Percentiles rank a stretch among this genome's conserved stretches.
Evolutionary conservation across 2,888 invertebrate genomes (phyloP).

Genomic region (Sturmia bella): DNA sequence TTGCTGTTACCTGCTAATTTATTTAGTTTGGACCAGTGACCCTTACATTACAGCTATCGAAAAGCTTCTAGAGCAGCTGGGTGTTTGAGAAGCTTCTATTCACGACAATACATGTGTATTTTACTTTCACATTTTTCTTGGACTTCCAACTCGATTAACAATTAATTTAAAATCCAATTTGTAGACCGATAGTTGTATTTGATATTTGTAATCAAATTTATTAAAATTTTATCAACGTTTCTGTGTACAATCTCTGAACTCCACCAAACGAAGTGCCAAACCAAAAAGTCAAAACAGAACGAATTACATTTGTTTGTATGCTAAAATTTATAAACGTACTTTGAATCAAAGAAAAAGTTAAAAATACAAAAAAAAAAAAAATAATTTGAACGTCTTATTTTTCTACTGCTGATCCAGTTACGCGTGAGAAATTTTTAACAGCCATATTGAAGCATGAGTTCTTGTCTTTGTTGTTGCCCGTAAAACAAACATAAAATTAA

Average conservation of each 20-base stretch:
- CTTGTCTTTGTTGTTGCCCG: background rate
- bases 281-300: slow-evolving; percentile 6
- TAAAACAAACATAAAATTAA: slow-evolving; percentile 45
- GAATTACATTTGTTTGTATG: background rate
- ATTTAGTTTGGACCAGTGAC: too few species aligned
- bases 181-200: slow-evolving; percentile 58
- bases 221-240: slow-evolving; percentile 79
- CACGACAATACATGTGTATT: background rate
- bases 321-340: slow-evolving; percentile 37
- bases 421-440: slow-evolving; percentile 78
- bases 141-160: slow-evolving; percentile 5
- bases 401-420: slow-evolving; percentile 76
- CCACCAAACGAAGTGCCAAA: slow-evolving; percentile 49
- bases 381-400: slow-evolving; percentile 49
- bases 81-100: too few species aligned
- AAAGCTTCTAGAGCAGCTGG: too few species aligned
- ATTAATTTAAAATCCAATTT: slow-evolving; percentile 61
- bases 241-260: slow-evolving; percentile 55
- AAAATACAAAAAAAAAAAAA: background rate
- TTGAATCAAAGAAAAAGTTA: slow-evolving; percentile 37
- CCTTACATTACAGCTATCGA: too few species aligned
- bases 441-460: background rate
- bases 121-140: background rate
- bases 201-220: slow-evolving; percentile 69
- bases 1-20: too few species aligned